Evolutionary conservation across 2,797 vertebrate species (phyloP), one percentile per base, ranked within the genome.

Genomic region (Odontamblyopus lacepedii): DNA sequence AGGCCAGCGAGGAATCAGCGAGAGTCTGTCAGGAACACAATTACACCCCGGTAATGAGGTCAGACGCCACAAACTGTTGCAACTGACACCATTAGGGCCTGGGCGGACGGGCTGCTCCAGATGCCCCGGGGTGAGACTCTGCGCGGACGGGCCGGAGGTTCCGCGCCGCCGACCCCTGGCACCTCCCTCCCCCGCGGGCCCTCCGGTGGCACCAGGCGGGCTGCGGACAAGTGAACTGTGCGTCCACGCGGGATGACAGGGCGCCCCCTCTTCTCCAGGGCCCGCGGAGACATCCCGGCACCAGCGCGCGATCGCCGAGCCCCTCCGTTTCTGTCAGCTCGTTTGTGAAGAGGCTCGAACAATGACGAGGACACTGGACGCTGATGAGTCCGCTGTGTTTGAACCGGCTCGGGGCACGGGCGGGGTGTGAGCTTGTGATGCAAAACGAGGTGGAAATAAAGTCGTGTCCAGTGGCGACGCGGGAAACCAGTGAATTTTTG

Each of bases 21-120:
- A 95, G 96, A 95, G 95, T 96, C 94, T 96, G 96, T 96, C 83
- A 96, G 95, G 94, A 95, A 96, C 96, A 94, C 96, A 98, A 98
- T 98, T 98, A 98, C 98, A 98, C 96, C 95, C 95, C 95, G 94
- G 95, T 98, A 98, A 98, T 98, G 96, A 98, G 97, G 97, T 99
- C 96, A 96, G 94, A 95, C 95, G 96, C 95, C 95, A 95, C 95
- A 63, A 96, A 96, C 95, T 94, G 95, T 95, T 97, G 96, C 95
- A 96, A 97, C 94, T 95, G 95, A 98, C 97, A 97, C 96, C 95
- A 97, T 97, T 97, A 96, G 94, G 91, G 93, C 92, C 93, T 92
- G 96, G 93, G 91, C 93, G 89, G 90, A 94, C 93, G 90, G 91
- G 92, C 93, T 90, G 93, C 92, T 94, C 94, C 92, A 92, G 93